These are phyloP conservation scores for Drosophila colorata DNA, from an alignment of 2,888 invertebrate genomes.

Conservation along the genomic window DNA sequence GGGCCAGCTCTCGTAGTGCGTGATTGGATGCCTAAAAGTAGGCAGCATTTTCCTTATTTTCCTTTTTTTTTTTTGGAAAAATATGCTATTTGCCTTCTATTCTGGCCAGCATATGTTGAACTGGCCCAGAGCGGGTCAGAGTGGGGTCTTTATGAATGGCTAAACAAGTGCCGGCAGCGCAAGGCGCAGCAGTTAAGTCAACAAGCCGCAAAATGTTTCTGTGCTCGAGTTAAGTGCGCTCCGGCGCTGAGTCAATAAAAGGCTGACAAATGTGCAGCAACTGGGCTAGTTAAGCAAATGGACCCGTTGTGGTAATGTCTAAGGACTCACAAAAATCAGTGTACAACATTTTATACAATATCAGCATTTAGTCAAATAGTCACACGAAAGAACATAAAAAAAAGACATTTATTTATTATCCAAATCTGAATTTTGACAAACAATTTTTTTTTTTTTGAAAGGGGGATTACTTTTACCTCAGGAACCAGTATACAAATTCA, in stretches of 20 bases:
- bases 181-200: constrained; percentile 40
- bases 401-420: too few relatives aligned
- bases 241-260: constrained; percentile 29
- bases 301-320: background rate
- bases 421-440: too few relatives aligned
- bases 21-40: constrained; percentile 72
- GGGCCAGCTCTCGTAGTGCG: constrained; percentile 2
- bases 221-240: constrained; percentile 43
- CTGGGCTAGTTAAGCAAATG: constrained; percentile 10
- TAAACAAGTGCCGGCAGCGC: constrained; percentile 31
- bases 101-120: background rate
- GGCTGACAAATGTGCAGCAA: constrained; percentile 10
- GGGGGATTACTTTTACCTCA: too few relatives aligned
- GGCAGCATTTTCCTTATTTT: constrained; percentile 50
- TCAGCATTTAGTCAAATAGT: too few relatives aligned
- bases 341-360: background rate
- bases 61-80: constrained; percentile 28
- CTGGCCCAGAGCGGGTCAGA: constrained; percentile 27
- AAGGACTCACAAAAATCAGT: background rate
- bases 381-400: too few relatives aligned
- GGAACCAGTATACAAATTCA: too few relatives aligned
- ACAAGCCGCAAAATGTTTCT: constrained; percentile 44
- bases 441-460: too few relatives aligned
- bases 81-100: constrained; percentile 41
- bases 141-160: constrained; percentile 23